Base-by-base conservation (phyloP, 2,113 vertebrate genomes). In the Indri indri region DNA sequence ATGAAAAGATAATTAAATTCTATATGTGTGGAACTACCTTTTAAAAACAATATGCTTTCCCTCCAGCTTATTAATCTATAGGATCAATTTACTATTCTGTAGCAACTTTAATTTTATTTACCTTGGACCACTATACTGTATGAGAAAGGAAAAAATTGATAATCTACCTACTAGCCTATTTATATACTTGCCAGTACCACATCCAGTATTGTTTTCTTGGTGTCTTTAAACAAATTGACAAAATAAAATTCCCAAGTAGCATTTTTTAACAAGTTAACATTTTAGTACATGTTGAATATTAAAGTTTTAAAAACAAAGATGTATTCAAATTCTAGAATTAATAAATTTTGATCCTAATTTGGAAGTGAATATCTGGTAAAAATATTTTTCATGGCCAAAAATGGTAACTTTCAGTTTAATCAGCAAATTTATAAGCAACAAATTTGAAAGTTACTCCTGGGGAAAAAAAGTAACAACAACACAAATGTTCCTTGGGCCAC, bases 51-150 rank as follows among this genome's bases (percentile, higher is more conserved):
- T 57, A 97, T 83, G 40, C 32, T 94, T 95, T 94, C 66, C 89
- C 68, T 92, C 84, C 91, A 79, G 45, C 66, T 88, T 91, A 97
- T 97, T 93, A 91, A 91, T 98, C 68, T 91, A 97, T 23, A 76
- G 88, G 52, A 77, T 66, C 80, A 95, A 94, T 61, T 54, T 47
- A 94, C 23, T 77, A n/a, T 90, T 97, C 96, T 94, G 54, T 18
- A 45, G 14, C 73, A 93, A 65, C 63, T 93, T 97, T 83, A 96
- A 63, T 74, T 92, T 94, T 88, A 95, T 71, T 95, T 92, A 94
- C 37, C 5, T 59, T 81, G 50, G 45, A 54, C 23, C 57, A 90
- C 30, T 73, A 82, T 7, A 71, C 12, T 74, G 54, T 18, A 82
- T 90, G 57, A 92, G 85, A 92, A 92, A 83, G 34, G 47, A 90